Evolutionary conservation across 2,888 invertebrate species (phyloP).

Genomic region (Zygothrica quintamaculata): DNA sequence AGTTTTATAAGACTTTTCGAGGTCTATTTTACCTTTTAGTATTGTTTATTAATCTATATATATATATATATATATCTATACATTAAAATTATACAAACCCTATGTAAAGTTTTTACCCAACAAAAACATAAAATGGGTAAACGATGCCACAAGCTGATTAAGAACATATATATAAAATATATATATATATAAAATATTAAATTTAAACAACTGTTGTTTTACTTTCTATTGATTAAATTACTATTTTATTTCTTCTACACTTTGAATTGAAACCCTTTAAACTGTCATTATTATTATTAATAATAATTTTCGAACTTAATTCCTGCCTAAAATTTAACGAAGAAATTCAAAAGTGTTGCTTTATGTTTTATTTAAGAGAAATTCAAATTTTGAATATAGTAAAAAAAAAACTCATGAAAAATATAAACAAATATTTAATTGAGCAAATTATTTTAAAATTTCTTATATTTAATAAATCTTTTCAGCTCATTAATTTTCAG

Average conservation of each 20-base stretch:
- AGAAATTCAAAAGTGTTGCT: too few species aligned
- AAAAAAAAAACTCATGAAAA: too few species aligned
- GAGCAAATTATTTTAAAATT: too few species aligned
- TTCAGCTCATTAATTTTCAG: too few species aligned
- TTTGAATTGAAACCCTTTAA: not conserved
- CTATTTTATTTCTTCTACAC: not conserved
- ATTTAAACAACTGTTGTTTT: slow-evolving; percentile 9
- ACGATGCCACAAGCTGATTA: slow-evolving; percentile 33
- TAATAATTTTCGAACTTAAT: too few species aligned
- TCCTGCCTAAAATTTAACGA: too few species aligned
- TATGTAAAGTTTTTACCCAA: slow-evolving; percentile 18
- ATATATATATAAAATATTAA: slow-evolving; percentile 32
- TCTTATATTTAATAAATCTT: too few species aligned
- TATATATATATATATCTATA: slow-evolving; percentile 31
- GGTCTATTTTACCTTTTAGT: slow-evolving; percentile 41
- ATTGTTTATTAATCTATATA: slow-evolving; percentile 42
- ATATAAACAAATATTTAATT: too few species aligned
- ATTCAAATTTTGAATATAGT: too few species aligned
- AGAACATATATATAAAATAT: slow-evolving; percentile 31
- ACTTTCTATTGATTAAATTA: not conserved
- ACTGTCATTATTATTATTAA: not conserved
- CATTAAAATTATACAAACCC: slow-evolving; percentile 20
- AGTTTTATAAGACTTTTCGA: slow-evolving; percentile 13
- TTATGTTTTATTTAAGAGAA: too few species aligned
- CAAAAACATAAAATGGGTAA: slow-evolving; percentile 20